phyloP scores from a whole-genome alignment of 1,140 invertebrate genomes.

The Cylas formicarius region DNA sequence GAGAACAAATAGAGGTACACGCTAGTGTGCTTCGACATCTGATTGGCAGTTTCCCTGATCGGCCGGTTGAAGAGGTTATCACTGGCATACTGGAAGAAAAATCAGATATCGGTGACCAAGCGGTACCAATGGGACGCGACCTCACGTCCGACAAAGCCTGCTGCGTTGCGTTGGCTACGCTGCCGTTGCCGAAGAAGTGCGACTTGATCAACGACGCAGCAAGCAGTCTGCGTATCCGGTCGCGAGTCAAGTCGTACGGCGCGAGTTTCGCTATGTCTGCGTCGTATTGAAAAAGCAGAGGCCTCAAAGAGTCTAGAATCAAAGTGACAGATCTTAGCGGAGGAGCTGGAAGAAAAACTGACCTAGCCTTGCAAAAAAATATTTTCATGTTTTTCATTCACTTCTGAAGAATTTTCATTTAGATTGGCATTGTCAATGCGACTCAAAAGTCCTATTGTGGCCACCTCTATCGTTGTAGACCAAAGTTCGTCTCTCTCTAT shows the following conservation, averaged over 20 bases:
- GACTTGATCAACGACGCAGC: constrained; percentile 13
- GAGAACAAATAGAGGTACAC: constrained; percentile 31
- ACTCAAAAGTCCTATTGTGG: too few relatives aligned
- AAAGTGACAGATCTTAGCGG: too few relatives aligned
- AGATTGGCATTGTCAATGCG: too few relatives aligned
- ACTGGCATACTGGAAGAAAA: constrained; percentile 28
- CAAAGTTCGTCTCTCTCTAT: too few relatives aligned
- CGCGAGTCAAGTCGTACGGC: constrained; percentile 16
- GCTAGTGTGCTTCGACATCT: constrained; percentile 20
- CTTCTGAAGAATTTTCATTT: too few relatives aligned
- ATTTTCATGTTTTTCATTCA: too few relatives aligned
- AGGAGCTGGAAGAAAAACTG: too few relatives aligned
- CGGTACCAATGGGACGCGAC: neutral
- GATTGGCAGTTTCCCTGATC: constrained; percentile 22
- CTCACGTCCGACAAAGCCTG: neutral
- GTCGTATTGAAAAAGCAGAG: constrained; percentile 14
- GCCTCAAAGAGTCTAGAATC: constrained; percentile 16
- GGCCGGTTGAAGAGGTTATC: constrained; percentile 32
- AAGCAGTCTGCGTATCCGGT: constrained; percentile 7
- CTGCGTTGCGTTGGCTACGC: too few relatives aligned
- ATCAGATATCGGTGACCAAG: neutral
- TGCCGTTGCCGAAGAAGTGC: constrained; percentile 12
- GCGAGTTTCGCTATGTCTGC: constrained; percentile 13
- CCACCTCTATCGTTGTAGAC: too few relatives aligned
- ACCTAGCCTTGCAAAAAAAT: too few relatives aligned